Base-by-base conservation (phyloP, 2,113 vertebrate genomes). In the Leptodactylus fuscus region DNA sequence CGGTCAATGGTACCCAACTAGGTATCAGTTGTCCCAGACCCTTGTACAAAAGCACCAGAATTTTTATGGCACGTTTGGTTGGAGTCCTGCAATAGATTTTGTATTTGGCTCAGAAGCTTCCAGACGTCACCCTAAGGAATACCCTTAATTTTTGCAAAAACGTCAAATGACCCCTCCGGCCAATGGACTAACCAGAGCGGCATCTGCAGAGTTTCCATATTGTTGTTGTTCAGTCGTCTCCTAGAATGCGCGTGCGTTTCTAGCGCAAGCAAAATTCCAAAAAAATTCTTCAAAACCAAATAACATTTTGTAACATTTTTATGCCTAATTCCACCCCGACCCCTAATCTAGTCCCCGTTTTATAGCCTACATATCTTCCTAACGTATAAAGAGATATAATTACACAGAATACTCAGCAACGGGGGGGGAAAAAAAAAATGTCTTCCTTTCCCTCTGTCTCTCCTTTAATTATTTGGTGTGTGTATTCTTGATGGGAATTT, bases 381-480 rank as follows among this genome's bases (percentile, higher is more conserved):
- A 49, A 74, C 6, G 18, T 51, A 46, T 18, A 80, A 48, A 20
- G 62, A 38, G 83, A 80, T 80, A 70, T 58, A 85, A 34, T 55
- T 58, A 80, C 7, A 86, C 13, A 60, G 36, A 85, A 85, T 51
- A 65, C n/a, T 4, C 27, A 51, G 79, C 58, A 81, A 85, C 46
- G 44, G 83, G 73, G 44, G 44, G 83, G 79, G 44, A 27, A 48
- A 48, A 29, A 51, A 29, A 73, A 81, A 80, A 69, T 38, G 34
- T 73, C 77, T 86, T 81, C 48, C 15, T 53, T 85, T 51, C 49
- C 24, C 32, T 73, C 81, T 58, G 51, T 36, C 29, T 51, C 32
- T 58, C 70, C 73, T 81, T 58, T 73, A 86, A 79, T 86, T 81
- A 81, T 86, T 86, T 71, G 84, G 79, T 67, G 6, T 85, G 34